Evolutionary conservation across 2,888 invertebrate genomes (phyloP).

Genomic region (Artemia sinica): DNA sequence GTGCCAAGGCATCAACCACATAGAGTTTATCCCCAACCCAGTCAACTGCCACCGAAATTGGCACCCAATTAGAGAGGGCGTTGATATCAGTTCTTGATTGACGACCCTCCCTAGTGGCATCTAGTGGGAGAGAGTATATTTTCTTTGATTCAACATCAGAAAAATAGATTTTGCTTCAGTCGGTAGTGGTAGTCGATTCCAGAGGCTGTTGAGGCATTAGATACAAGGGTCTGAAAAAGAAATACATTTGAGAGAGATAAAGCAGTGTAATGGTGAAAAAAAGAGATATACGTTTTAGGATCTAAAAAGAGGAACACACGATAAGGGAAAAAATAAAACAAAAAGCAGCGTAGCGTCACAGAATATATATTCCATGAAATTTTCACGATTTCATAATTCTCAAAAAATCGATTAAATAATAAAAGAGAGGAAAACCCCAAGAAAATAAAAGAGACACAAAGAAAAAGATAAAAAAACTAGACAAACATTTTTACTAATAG

Average conservation of each 20-base stretch:
- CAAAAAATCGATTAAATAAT: not conserved
- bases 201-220: slow-evolving; percentile 65
- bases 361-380: too few relatives aligned
- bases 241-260: slow-evolving; percentile 1
- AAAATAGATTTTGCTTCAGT: slow-evolving; percentile 54
- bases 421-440: not conserved
- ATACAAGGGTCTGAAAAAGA: slow-evolving; percentile 35
- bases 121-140: slow-evolving; percentile 24
- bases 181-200: slow-evolving; percentile 68
- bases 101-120: slow-evolving; percentile 22
- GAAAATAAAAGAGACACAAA: not conserved
- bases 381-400: too few relatives aligned
- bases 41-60: slow-evolving; percentile 79
- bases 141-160: slow-evolving; percentile 60
- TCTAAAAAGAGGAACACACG: not conserved
- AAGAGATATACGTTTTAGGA: not conserved
- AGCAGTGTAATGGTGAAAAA: not conserved
- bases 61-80: slow-evolving; percentile 68
- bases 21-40: slow-evolving; percentile 94
- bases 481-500: too few relatives aligned
- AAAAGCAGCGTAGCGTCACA: not conserved
- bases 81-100: slow-evolving; percentile 43
- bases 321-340: not conserved
- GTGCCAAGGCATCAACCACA: slow-evolving; percentile 76
- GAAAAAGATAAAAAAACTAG: too few relatives aligned